Base-by-base conservation (phyloP, 2,797 vertebrate genomes). In the Peromyscus nudipes region DNA sequence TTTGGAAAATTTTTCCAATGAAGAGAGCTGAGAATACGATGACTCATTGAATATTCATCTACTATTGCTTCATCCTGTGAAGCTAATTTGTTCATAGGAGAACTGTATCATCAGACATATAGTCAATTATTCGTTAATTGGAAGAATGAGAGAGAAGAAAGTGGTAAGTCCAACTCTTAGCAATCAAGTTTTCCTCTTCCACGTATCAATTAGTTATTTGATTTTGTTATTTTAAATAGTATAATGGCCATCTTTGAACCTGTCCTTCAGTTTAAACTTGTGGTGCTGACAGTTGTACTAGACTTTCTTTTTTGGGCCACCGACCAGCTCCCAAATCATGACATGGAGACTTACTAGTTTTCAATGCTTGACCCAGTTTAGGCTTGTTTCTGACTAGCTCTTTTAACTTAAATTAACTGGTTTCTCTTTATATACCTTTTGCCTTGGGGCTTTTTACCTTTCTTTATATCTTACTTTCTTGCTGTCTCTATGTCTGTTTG, bases 191-290 rank as follows among this genome's bases (percentile, higher is more conserved):
- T 11, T 0, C 6, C 0, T 10, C 52, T 79, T 82, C 85, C 9
- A 27, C 40, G 27, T 65, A 60, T 25, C 67, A 76, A 14, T 95
- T 34, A 49, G 9, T 49, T 93, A 57, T 83, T 88, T 93, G 34
- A 77, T 34, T 60, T 89, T 57, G 9, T 65, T 83, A n/a, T 87
- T 79, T 92, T 88, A 79, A 90, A 60, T 73, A 84, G 71, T 23
- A 19, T 86, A 43, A 11, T 73, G 31, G 12, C 52, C 6, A 55
- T 77, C 21, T 87, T 79, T 84, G 77, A 73, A 71, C 3, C 31
- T 9, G 37, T 0, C 4, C 10, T 82, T 43, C 10, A 67, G 69
- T 16, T 16, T 10, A 60, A 46, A 57, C 7, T 34, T 88, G 46
- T 5, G 14, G n/a, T 31, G 40, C 29, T 71, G 67, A 75, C 3